phyloP scores from a whole-genome alignment of 2,888 invertebrate genomes.

The Suillia variegata region DNA sequence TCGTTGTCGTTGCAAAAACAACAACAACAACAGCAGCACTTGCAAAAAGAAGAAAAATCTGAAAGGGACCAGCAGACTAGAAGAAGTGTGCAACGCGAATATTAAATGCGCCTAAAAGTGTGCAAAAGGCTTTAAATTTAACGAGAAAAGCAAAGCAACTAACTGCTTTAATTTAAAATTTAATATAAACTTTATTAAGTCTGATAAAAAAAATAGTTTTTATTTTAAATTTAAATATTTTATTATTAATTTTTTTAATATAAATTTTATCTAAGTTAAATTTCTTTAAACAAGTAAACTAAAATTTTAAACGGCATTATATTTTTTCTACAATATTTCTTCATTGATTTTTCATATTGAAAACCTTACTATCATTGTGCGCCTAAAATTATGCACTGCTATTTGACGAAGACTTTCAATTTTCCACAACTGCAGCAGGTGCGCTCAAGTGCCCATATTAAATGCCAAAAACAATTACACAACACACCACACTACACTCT shows the following conservation, averaged over 20 bases:
- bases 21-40: too few relatives aligned
- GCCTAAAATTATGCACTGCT: neutral
- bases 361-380: neutral
- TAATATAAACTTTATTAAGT: too few relatives aligned
- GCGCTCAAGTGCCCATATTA: conserved; percentile 10
- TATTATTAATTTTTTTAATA: too few relatives aligned
- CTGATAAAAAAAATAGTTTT: too few relatives aligned
- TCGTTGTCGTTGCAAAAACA: too few relatives aligned
- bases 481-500: neutral
- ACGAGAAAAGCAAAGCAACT: too few relatives aligned
- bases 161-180: too few relatives aligned
- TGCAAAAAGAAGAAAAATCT: too few relatives aligned
- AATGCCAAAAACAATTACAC: conserved; percentile 6
- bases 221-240: too few relatives aligned
- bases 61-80: conserved; percentile 43
- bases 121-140: neutral
- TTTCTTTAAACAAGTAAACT: too few relatives aligned
- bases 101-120: neutral
- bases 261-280: too few relatives aligned
- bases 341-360: neutral
- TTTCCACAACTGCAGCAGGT: conserved; percentile 13
- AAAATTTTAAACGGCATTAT: too few relatives aligned
- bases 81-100: conserved; percentile 30
- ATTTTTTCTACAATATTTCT: neutral
- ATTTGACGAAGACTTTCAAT: conserved; percentile 28